A percentile compares a stretch with the other conserved stretches of the same genome.
phyloP scores from a whole-genome alignment of 2,797 vertebrate genomes.

The Gallirallus australis region DNA sequence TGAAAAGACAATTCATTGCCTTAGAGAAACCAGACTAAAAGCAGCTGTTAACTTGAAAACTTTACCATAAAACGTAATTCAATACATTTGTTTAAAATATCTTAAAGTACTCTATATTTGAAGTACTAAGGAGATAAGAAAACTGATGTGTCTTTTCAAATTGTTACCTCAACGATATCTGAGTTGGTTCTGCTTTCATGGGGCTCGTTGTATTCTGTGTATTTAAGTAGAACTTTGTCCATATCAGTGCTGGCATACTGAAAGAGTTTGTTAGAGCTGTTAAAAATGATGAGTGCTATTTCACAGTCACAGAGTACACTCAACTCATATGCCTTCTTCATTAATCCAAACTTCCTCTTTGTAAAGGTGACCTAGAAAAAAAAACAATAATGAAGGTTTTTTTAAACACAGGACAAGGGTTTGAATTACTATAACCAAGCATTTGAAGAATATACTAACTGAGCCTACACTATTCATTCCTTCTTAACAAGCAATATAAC shows the following conservation, averaged over 20 bases:
- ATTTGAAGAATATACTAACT: not conserved
- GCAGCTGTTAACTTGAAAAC: not conserved
- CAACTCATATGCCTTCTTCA: slow-evolving; percentile 99
- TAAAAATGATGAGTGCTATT: slow-evolving; percentile 99
- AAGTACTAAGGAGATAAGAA: not conserved
- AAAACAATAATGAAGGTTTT: not conserved
- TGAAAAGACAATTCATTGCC: not conserved
- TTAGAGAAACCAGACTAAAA: slow-evolving; percentile 8
- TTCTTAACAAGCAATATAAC: not conserved
- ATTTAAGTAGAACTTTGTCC: slow-evolving; percentile 99
- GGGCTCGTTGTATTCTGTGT: slow-evolving; percentile 99
- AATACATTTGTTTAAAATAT: not conserved
- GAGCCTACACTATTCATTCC: not conserved
- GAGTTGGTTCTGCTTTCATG: slow-evolving; percentile 99
- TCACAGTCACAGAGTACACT: slow-evolving; percentile 99
- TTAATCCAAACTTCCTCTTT: slow-evolving; percentile 99
- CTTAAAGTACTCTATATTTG: not conserved
- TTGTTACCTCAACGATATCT: slow-evolving; percentile 98
- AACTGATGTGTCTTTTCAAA: slow-evolving; percentile 11
- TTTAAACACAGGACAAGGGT: not conserved
- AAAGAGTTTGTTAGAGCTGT: slow-evolving; percentile 99
- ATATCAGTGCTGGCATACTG: slow-evolving; percentile 99
- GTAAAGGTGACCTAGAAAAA: slow-evolving; percentile 95
- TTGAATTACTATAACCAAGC: not conserved
- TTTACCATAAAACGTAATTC: no score